phyloP scores from a whole-genome alignment of 2,888 invertebrate genomes.

The Athalia circularis region DNA sequence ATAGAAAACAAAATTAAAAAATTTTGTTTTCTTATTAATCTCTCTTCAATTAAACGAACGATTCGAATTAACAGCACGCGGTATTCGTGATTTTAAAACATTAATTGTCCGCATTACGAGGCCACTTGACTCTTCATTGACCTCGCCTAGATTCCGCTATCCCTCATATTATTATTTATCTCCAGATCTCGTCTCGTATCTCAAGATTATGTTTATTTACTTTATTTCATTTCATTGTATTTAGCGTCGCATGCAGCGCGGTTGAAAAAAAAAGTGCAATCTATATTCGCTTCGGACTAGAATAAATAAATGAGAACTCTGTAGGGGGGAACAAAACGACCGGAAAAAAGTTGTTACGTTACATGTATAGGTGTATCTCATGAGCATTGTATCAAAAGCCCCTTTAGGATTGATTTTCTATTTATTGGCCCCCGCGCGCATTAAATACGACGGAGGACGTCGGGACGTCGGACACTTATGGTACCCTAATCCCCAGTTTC shows the following conservation, averaged over 20 bases:
- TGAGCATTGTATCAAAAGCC: not conserved
- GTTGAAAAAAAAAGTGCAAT: not conserved
- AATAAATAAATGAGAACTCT: not conserved
- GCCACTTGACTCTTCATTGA: conserved; percentile 37
- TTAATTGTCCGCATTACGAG: conserved; percentile 30
- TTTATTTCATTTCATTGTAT: too few relatives aligned
- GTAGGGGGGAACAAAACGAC: too few relatives aligned
- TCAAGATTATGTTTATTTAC: too few relatives aligned
- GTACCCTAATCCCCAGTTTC: conserved; percentile 65
- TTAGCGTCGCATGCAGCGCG: too few relatives aligned
- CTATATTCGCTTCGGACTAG: not conserved
- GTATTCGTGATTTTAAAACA: conserved; percentile 31
- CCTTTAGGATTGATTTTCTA: conserved; percentile 63
- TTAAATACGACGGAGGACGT: conserved; percentile 28
- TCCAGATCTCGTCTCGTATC: not conserved
- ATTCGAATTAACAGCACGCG: too few relatives aligned
- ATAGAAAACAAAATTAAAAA: too few relatives aligned
- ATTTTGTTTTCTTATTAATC: too few relatives aligned
- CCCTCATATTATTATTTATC: conserved; percentile 8
- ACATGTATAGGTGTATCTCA: not conserved
- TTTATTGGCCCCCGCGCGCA: conserved; percentile 52
- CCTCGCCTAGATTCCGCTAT: conserved; percentile 42
- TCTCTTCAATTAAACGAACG: too few relatives aligned
- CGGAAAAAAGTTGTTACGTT: not conserved
- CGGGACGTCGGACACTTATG: conserved; percentile 44